A percentile compares a stretch with the other conserved stretches of the same genome.
Conservation (phyloP, 1,140 invertebrate genomes). For the Magallana gigas region DNA sequence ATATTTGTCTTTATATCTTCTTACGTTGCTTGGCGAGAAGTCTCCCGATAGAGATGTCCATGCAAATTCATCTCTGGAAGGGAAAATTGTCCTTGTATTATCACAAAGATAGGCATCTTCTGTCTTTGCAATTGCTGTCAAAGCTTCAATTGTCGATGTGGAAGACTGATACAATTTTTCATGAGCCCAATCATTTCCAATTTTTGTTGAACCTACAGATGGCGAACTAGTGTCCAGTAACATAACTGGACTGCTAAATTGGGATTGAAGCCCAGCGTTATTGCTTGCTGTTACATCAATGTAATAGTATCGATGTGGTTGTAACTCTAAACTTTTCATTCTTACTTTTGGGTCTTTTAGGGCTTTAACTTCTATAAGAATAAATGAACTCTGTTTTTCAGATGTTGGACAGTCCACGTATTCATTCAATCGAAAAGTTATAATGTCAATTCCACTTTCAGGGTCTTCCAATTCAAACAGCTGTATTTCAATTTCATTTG, state of each 20-base stretch:
- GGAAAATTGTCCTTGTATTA: conserved; percentile 30
- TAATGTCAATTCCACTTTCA: background rate
- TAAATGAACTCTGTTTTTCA: background rate
- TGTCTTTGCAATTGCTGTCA: conserved; percentile 47
- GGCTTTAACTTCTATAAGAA: background rate
- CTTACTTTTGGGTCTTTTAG: conserved; percentile 18
- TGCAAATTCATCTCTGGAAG: background rate
- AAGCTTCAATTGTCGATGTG: conserved; percentile 30
- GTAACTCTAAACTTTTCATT: conserved; percentile 37
- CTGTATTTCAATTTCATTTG: background rate
- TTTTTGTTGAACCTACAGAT: conserved; percentile 44
- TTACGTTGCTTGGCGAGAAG: background rate
- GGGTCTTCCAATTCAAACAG: background rate
- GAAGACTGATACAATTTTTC: conserved; percentile 43
- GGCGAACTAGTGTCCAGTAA: conserved; percentile 46
- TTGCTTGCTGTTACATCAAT: conserved; percentile 45
- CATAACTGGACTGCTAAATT: conserved; percentile 32
- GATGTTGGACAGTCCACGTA: background rate
- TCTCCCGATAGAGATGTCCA: background rate
- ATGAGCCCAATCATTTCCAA: conserved; percentile 45
- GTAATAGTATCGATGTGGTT: conserved; percentile 31
- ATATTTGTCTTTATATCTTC: background rate
- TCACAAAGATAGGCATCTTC: conserved; percentile 41
- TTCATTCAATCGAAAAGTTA: background rate
- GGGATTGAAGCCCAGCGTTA: conserved; percentile 37